Percentiles rank a stretch among this genome's conserved stretches.
Evolutionary conservation across 2,888 invertebrate species (phyloP).

Genomic region (Horisme vitalbata): DNA sequence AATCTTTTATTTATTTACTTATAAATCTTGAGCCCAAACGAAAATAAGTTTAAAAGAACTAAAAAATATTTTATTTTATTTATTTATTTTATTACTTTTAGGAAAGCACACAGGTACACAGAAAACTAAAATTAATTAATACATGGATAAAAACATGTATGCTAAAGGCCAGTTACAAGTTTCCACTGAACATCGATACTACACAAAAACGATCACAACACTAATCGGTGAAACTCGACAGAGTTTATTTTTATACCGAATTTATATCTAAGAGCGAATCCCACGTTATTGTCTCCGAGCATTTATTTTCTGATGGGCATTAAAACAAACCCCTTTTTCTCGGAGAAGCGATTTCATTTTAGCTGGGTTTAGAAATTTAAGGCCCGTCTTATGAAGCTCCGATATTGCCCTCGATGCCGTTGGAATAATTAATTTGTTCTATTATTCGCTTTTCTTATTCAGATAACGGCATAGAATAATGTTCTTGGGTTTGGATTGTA

Average conservation of each 20-base stretch:
- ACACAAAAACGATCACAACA: constrained; percentile 35
- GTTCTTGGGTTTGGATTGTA: constrained; percentile 5
- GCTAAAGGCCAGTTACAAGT: no score
- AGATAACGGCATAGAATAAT: constrained; percentile 62
- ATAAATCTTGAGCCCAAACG: no score
- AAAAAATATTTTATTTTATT: no score
- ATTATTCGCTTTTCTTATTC: constrained; percentile 69
- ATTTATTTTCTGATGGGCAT: constrained; percentile 82
- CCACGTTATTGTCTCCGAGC: constrained; percentile 80
- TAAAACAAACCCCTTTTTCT: constrained; percentile 82
- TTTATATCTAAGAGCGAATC: constrained; percentile 79
- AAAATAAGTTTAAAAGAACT: no score
- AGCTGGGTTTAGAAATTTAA: constrained; percentile 82
- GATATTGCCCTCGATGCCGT: constrained; percentile 55
- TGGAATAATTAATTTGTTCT: constrained; percentile 78
- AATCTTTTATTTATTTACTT: no score
- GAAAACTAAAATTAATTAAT: no score
- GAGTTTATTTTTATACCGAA: constrained; percentile 77
- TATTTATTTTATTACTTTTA: no score
- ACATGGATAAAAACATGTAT: no score
- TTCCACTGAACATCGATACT: no score
- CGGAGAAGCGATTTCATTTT: constrained; percentile 76
- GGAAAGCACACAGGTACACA: no score
- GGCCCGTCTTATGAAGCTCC: constrained; percentile 66
- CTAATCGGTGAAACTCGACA: constrained; percentile 45